Conservation (phyloP, 2,888 invertebrate species). For the Agrochola macilenta region DNA sequence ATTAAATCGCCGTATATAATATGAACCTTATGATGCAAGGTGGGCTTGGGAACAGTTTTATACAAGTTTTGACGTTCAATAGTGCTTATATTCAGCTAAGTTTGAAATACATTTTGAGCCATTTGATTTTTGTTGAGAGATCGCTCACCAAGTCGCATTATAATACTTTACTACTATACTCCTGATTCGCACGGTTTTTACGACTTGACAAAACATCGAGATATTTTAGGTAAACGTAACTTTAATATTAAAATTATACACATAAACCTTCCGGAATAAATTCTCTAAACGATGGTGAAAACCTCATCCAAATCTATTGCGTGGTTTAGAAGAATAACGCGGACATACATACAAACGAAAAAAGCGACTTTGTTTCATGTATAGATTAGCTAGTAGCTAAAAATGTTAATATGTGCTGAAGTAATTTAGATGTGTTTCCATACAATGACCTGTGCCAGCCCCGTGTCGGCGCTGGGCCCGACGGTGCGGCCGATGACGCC, state of each 20-base stretch:
- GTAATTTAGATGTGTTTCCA: neutral
- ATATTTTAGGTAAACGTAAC: too few relatives aligned
- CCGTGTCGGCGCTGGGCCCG: constrained; percentile 92
- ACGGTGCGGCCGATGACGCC: constrained; percentile 98
- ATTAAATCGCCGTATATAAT: neutral
- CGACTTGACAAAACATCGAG: too few relatives aligned
- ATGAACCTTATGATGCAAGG: neutral
- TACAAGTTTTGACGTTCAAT: neutral
- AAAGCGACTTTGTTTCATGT: too few relatives aligned
- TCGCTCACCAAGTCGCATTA: neutral
- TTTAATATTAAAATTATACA: too few relatives aligned
- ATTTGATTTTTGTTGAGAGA: neutral
- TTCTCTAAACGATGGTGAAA: too few relatives aligned
- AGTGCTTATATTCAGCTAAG: neutral
- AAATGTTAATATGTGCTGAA: neutral
- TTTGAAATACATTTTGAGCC: neutral
- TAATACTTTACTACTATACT: neutral
- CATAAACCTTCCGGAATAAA: too few relatives aligned
- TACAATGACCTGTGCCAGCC: constrained; percentile 83
- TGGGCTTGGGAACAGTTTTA: neutral
- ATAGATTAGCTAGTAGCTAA: neutral
- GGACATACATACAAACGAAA: too few relatives aligned
- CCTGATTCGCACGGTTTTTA: too few relatives aligned
- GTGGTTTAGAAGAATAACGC: too few relatives aligned
- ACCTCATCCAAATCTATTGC: too few relatives aligned